Evolutionary conservation across 2,113 vertebrate species (phyloP), one percentile per base, ranked within the genome.

Genomic region (Mystacornis crossleyi): DNA sequence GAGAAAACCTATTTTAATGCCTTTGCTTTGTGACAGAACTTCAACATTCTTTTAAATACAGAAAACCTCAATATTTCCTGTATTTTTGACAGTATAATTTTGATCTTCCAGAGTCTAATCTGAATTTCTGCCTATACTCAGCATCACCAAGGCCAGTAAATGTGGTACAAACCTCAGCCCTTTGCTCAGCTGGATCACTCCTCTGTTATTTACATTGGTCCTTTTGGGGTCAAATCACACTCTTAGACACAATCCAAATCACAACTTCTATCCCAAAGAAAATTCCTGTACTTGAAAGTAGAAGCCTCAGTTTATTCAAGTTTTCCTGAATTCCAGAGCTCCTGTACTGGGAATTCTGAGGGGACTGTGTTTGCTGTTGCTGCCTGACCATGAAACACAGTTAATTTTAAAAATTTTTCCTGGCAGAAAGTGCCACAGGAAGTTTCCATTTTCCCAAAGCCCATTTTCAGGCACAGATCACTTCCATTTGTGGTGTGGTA

Each of bases 161-260:
- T 33, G 24, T 16, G n/a, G n/a, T 8, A 16, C 36, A 43, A 69
- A 20, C 2, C 51, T 8, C 16, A 34, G 2, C 33, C 26, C 6
- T 23, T 38, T 23, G 61, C 57, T 42, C 34, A 42, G 57, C 73
- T 78, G n/a, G 15, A 3, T 18, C 34, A 3, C 11, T 79, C 8
- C 21, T 36, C 38, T 26, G 2, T 20, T 47, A 26, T 4, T 85
- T 5, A 18, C 55, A 5, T 29, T 48, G 62, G 8, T 26, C n/a
- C 33, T 70, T 62, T 65, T 18, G 4, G 38, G 53, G 21, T 24
- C 16, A 65, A 0, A 14, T 36, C 36, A 18, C 16, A 48, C 2
- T 4, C 3, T 55, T 12, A 15, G 18, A 33, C 3, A 3, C 1
- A 12, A 33, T 7, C 16, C 38, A 83, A 89, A n/a, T 0, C 1